A percentile compares a stretch with the other conserved stretches of the same genome.
phyloP scores from a whole-genome alignment of 1,140 invertebrate genomes.

The Drosophila kikkawai region DNA sequence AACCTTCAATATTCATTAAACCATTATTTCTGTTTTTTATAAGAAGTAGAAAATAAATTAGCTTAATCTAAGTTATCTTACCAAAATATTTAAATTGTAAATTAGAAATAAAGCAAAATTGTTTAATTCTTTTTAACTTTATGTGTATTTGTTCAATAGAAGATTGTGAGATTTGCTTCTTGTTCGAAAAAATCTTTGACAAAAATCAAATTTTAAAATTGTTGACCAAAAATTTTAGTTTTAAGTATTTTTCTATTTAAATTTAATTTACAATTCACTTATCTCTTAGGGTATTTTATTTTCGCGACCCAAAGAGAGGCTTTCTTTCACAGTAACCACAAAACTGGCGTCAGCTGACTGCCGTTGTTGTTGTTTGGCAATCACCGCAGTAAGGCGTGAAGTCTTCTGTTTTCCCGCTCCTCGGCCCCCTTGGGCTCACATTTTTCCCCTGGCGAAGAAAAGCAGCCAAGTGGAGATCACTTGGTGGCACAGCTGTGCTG shows the following conservation, averaged over 20 bases:
- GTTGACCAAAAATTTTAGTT: too few species aligned
- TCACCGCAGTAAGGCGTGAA: slow-evolving; percentile 70
- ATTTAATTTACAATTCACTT: not conserved
- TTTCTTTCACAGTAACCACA: slow-evolving; percentile 8
- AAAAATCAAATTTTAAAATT: too few species aligned
- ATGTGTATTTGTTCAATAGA: too few species aligned
- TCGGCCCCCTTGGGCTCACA: slow-evolving; percentile 6
- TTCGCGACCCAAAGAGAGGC: slow-evolving; percentile 3
- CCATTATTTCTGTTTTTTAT: too few species aligned
- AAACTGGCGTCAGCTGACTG: slow-evolving; percentile 43
- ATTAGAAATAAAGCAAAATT: too few species aligned
- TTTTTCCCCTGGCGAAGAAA: slow-evolving; percentile 16
- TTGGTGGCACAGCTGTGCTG: slow-evolving; percentile 15
- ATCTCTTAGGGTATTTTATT: slow-evolving; percentile 10
- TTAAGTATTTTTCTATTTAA: too few species aligned
- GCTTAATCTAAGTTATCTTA: too few species aligned
- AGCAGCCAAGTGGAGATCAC: slow-evolving; percentile 42
- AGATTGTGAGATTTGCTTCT: too few species aligned
- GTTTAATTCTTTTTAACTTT: too few species aligned
- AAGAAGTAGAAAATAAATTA: too few species aligned
- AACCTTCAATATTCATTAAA: not conserved
- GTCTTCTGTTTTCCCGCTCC: slow-evolving; percentile 53
- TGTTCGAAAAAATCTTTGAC: too few species aligned
- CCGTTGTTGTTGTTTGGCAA: slow-evolving; percentile 61
- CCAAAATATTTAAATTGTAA: too few species aligned